A percentile compares a stretch with the other conserved stretches of the same genome.
These are phyloP conservation scores for Lobophora halterata DNA, from an alignment of 2,888 invertebrate species.

Conservation along the genomic window DNA sequence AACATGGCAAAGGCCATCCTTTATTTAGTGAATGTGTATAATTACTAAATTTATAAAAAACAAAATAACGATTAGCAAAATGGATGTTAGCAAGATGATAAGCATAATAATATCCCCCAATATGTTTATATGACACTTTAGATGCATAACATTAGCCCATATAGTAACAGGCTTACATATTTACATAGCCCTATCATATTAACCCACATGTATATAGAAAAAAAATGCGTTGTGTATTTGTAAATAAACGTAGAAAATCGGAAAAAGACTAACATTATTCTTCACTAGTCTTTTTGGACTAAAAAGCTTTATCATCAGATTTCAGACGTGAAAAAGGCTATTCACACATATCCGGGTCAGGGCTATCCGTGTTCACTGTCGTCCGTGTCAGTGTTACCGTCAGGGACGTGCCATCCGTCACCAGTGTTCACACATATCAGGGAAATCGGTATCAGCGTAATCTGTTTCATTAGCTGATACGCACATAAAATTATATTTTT, in stretches of 20 bases:
- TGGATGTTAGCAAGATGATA: slow-evolving; percentile 19
- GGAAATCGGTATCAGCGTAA: no score
- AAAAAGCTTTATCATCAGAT: slow-evolving; percentile 33
- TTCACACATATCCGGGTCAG: no score
- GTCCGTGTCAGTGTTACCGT: no score
- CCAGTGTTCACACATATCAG: no score
- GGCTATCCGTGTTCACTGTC: no score
- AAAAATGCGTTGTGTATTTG: slow-evolving; percentile 53
- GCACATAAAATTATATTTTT: no score
- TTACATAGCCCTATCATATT: slow-evolving; percentile 16
- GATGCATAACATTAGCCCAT: slow-evolving; percentile 13
- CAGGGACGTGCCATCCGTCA: no score
- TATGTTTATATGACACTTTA: slow-evolving; percentile 10
- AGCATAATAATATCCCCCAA: slow-evolving; percentile 10
- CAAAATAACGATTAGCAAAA: slow-evolving; percentile 14
- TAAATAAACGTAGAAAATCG: slow-evolving; percentile 59
- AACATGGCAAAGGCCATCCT: slow-evolving; percentile 27
- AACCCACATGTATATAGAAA: slow-evolving; percentile 40
- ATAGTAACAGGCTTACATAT: slow-evolving; percentile 20
- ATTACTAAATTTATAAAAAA: slow-evolving; percentile 7
- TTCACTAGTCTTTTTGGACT: slow-evolving; percentile 42
- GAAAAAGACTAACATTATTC: slow-evolving; percentile 52
- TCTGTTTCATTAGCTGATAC: no score
- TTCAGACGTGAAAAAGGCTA: slow-evolving; percentile 24
- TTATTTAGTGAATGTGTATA: slow-evolving; percentile 10